Conservation (phyloP, 2,888 invertebrate genomes). For the Rapana venosa region DNA sequence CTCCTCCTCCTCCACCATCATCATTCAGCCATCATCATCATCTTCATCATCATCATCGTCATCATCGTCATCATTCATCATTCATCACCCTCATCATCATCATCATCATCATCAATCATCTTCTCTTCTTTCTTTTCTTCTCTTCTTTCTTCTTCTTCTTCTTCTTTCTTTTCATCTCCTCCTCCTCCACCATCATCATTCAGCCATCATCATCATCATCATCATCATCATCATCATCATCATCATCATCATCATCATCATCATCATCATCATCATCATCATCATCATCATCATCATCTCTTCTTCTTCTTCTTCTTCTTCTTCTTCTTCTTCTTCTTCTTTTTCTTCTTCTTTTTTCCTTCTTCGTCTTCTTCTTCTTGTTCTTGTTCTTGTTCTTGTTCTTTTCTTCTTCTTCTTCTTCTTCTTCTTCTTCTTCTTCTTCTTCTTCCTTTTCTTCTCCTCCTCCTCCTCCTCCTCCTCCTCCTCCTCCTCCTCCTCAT, state of each 20-base stretch:
- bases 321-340: neutral
- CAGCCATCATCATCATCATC: neutral
- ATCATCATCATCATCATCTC: neutral
- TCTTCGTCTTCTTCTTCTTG: no score
- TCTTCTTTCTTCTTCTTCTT: neutral
- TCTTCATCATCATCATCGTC: neutral
- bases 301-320: neutral
- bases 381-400: no score
- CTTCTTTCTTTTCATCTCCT: no score
- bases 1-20: neutral
- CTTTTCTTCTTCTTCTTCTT: no score
- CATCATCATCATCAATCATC: neutral
- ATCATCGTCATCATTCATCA: neutral
- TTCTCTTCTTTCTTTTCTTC: neutral
- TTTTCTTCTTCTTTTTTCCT: neutral
- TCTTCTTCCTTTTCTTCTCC: no score
- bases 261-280: neutral
- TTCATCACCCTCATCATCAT: neutral
- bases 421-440: no score
- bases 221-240: slow-evolving; percentile 8
- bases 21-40: slow-evolving; percentile 1
- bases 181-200: no score
- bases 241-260: slow-evolving; percentile 7
- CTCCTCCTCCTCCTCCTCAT: no score
- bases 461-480: no score